Conservation (phyloP, 2,888 invertebrate species). For the Ichneumoninae sp. region DNA sequence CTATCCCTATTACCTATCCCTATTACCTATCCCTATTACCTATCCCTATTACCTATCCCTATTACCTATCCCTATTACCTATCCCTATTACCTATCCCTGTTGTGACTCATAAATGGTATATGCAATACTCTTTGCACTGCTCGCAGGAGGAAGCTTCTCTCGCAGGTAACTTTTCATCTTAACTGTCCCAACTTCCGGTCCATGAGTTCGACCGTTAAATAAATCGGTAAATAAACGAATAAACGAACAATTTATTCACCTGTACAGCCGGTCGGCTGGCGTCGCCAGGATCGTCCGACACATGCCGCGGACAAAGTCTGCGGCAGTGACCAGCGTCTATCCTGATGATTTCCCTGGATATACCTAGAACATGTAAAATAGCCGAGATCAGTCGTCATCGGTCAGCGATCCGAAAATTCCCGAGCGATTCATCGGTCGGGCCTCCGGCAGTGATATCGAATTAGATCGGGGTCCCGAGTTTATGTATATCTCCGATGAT, state of each 20-base stretch:
- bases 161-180: neutral
- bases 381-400: slow-evolving; percentile 16
- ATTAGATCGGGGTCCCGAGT: slow-evolving; percentile 48
- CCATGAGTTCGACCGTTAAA: neutral
- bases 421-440: slow-evolving; percentile 16
- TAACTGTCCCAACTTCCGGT: neutral
- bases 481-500: slow-evolving; percentile 16
- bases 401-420: slow-evolving; percentile 35
- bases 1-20: too few species aligned
- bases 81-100: too few species aligned
- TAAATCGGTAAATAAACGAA: neutral
- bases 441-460: slow-evolving; percentile 28
- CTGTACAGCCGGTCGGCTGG: slow-evolving; percentile 81
- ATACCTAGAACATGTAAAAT: slow-evolving; percentile 75
- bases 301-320: slow-evolving; percentile 80
- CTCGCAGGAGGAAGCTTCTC: neutral
- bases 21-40: too few species aligned
- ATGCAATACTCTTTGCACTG: neutral
- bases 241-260: slow-evolving; percentile 69
- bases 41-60: too few species aligned
- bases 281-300: slow-evolving; percentile 81
- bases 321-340: slow-evolving; percentile 83
- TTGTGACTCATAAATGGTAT: neutral
- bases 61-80: too few species aligned
- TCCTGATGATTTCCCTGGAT: slow-evolving; percentile 81